Percentiles rank a stretch among this genome's conserved stretches.
Conservation (phyloP, 2,797 vertebrate genomes). For the Nannoperca australis region DNA sequence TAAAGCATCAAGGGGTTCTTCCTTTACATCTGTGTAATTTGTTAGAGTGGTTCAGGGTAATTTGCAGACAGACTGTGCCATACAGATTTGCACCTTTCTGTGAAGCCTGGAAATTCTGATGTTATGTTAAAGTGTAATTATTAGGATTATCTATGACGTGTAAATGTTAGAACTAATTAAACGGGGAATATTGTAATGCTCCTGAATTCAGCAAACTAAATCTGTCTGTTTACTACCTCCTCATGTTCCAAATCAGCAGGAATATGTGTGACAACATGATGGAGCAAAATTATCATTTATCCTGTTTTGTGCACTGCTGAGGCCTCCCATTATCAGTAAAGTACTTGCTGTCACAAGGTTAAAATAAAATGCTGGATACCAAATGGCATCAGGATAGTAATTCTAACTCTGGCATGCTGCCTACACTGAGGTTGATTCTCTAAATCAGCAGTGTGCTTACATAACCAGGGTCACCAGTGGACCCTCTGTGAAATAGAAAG, state of each 20-base stretch:
- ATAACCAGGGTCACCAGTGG: slow-evolving; percentile 55
- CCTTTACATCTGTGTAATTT: slow-evolving; percentile 71
- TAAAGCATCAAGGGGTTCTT: slow-evolving; percentile 55
- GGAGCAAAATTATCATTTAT: slow-evolving; percentile 1
- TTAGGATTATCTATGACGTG: slow-evolving; percentile 10
- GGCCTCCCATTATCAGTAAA: slow-evolving; percentile 48
- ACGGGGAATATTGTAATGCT: neutral
- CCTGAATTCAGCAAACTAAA: slow-evolving; percentile 4
- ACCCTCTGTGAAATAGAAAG: slow-evolving; percentile 49
- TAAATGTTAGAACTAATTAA: slow-evolving; percentile 26
- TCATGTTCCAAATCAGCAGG: slow-evolving; percentile 16
- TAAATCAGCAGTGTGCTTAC: slow-evolving; percentile 51
- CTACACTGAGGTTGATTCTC: slow-evolving; percentile 45
- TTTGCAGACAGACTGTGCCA: slow-evolving; percentile 42
- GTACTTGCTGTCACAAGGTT: slow-evolving; percentile 53
- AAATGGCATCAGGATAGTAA: slow-evolving; percentile 46
- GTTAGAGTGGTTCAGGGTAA: slow-evolving; percentile 39
- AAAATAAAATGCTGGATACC: slow-evolving; percentile 50
- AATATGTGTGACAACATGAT: slow-evolving; percentile 4
- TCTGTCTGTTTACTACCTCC: neutral
- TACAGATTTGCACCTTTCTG: neutral
- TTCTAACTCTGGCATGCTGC: slow-evolving; percentile 42
- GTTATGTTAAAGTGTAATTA: slow-evolving; percentile 24
- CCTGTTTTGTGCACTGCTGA: slow-evolving; percentile 22
- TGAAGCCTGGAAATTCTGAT: slow-evolving; percentile 13